Base-by-base conservation (phyloP, 2,797 vertebrate species). In the Adrianichthys oophorus region DNA sequence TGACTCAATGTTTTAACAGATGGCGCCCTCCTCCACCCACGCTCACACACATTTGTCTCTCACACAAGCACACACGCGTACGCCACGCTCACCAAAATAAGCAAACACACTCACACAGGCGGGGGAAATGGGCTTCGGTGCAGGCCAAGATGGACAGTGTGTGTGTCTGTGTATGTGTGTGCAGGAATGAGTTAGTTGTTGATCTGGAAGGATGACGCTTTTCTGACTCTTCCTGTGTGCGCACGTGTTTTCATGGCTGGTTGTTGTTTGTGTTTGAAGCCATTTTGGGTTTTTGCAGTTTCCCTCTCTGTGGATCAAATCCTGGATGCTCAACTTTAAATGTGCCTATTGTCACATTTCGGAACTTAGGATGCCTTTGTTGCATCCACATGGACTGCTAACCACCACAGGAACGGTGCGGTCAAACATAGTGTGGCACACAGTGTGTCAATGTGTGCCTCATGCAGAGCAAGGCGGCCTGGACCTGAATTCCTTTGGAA, bases 1-100 rank as follows among this genome's bases (percentile, higher is more conserved):
- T 74, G 52, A 68, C 69, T 75, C 68, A 80, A 50, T 78, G 53
- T 83, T 78, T 75, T 48, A 83, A 82, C 85, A 86, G 84, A 84
- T 86, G 84, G 82, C 74, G 48, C 1, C 42, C 47, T 19, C 62
- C 40, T 53, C 49, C 59, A 54, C 56, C 41, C 61, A 58, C 72
- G 68, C 51, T 51, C 59, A 56, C 52, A 29, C 48, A 68, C 57
- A 63, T 21, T 55, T 18, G 47, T 61, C 65, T 47, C 51, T 14
- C 50, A 57, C 58, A 48, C 56, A 43, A 43, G 19, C 47, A 29
- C 21, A 62, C 8, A 41, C 50, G 46, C 58, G 57, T 69, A 41
- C 4, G 48, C 65, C 64, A 61, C 0, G 62, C 51, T 51, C 64
- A 51, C 70, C 51, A 59, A 72, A 62, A 73, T 52, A 73, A 66